Conservation (phyloP, 2,113 vertebrate species). For the Cynocephalus volans region DNA sequence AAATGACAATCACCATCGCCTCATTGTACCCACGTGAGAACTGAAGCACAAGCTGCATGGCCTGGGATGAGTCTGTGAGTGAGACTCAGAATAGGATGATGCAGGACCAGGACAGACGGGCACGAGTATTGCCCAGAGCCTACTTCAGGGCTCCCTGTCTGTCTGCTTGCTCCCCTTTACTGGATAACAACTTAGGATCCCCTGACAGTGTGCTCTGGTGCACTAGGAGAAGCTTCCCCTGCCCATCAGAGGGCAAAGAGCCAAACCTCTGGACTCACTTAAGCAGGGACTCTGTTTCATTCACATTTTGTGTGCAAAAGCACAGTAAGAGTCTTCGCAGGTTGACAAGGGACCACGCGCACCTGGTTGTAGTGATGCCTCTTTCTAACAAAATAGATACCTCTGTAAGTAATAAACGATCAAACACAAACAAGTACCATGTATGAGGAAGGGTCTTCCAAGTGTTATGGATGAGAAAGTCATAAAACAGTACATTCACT, state of each 20-base stretch:
- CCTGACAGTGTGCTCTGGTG: background rate
- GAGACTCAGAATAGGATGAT: background rate
- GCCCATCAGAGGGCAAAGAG: background rate
- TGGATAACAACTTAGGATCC: background rate
- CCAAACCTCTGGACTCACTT: background rate
- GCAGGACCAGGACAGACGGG: background rate
- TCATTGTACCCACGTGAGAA: background rate
- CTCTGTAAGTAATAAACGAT: background rate
- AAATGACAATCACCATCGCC: background rate
- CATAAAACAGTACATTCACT: background rate
- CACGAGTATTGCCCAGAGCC: background rate
- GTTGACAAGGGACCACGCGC: background rate
- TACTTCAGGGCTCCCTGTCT: background rate
- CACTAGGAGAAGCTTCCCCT: background rate
- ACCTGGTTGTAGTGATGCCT: background rate
- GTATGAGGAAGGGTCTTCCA: background rate
- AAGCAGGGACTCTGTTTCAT: background rate
- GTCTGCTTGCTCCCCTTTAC: background rate
- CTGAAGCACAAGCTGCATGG: background rate
- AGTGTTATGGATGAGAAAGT: background rate
- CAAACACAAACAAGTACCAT: background rate
- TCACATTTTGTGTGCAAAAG: background rate
- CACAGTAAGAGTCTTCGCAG: background rate
- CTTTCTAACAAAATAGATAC: background rate
- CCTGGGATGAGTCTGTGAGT: background rate